phyloP scores from a whole-genome alignment of 2,888 invertebrate species.

The Diaprepes abbreviatus region DNA sequence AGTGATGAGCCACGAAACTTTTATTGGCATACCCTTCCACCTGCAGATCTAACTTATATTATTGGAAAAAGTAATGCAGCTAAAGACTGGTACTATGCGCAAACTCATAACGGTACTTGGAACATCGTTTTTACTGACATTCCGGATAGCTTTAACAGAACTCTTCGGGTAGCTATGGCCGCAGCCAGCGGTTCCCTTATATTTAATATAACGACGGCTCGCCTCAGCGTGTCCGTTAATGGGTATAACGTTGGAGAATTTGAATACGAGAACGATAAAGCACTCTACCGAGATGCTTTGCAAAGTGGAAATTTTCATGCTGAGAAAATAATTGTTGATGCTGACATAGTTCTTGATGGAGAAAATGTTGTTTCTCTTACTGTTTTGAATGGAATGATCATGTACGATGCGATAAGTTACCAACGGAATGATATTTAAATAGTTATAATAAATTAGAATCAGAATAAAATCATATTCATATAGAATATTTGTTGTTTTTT shows the following conservation, averaged over 20 bases:
- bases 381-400: constrained; percentile 20
- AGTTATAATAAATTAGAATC: no score
- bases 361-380: constrained; percentile 20
- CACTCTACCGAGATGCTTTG: constrained; percentile 26
- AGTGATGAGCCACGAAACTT: constrained; percentile 34
- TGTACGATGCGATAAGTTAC: constrained; percentile 38
- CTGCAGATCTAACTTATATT: constrained; percentile 25
- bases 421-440: no score
- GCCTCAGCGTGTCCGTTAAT: constrained; percentile 15
- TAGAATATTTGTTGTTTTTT: no score
- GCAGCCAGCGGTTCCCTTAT: constrained; percentile 34
- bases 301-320: constrained; percentile 31
- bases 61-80: constrained; percentile 18
- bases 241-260: constrained; percentile 11
- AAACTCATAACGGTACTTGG: constrained; percentile 34
- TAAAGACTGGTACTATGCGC: constrained; percentile 35
- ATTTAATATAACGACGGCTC: constrained; percentile 9
- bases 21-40: constrained; percentile 39
- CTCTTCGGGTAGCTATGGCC: constrained; percentile 20
- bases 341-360: constrained; percentile 24
- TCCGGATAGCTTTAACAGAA: not conserved
- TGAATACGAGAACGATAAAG: constrained; percentile 29
- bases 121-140: constrained; percentile 26
- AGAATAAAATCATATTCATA: no score
- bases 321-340: constrained; percentile 14